Conservation (phyloP, 2,888 invertebrate genomes). For the Spialia ferax region DNA sequence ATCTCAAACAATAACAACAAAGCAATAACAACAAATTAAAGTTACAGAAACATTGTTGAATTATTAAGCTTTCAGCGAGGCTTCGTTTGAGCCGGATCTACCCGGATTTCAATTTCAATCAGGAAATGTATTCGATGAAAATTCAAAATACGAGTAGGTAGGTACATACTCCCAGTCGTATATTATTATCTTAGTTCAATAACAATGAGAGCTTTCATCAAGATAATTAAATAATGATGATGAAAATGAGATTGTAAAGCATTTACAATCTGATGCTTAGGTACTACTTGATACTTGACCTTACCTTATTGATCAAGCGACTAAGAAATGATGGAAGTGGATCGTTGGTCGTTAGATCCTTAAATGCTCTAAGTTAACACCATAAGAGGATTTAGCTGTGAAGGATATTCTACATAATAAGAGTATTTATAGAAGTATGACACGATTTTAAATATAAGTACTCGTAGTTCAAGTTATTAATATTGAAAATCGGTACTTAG, state of each 20-base stretch:
- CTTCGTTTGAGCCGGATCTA: conserved; percentile 20
- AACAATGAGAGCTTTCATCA: conserved; percentile 4
- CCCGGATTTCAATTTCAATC: conserved; percentile 27
- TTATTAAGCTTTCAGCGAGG: conserved; percentile 17
- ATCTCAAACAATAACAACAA: conserved; percentile 10
- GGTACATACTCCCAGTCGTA: background rate
- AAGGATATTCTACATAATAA: background rate
- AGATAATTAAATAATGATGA: background rate
- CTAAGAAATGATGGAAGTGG: background rate
- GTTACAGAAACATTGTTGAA: conserved; percentile 8
- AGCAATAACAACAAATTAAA: too few relatives aligned
- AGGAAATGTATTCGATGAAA: conserved; percentile 21
- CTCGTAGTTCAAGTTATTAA: too few relatives aligned
- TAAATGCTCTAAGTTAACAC: too few relatives aligned
- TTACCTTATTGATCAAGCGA: background rate
- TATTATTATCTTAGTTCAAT: background rate
- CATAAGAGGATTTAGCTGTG: background rate
- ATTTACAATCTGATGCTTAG: too few relatives aligned
- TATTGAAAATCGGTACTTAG: too few relatives aligned
- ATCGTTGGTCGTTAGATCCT: background rate
- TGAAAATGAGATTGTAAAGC: too few relatives aligned
- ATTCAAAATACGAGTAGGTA: background rate
- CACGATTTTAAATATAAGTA: too few relatives aligned
- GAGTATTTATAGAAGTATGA: too few relatives aligned
- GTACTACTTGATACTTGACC: background rate